Percentiles rank a stretch among this genome's conserved stretches.
These are phyloP conservation scores for Aptenodytes patagonicus DNA, from an alignment of 2,113 vertebrate genomes.

Conservation along the genomic window DNA sequence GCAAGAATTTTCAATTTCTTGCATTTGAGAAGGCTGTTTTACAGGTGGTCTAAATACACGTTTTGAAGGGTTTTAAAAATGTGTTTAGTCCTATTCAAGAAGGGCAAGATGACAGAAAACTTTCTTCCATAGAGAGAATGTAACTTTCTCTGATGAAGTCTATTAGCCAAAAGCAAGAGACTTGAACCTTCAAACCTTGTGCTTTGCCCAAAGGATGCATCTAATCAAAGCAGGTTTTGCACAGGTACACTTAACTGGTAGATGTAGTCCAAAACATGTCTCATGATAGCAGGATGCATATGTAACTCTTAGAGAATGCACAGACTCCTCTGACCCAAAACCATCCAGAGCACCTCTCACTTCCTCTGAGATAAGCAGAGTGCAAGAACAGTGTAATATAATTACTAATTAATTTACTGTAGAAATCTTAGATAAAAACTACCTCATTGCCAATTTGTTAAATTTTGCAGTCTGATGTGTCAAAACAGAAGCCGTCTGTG, in stretches of 20 bases:
- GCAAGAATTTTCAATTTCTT: background rate
- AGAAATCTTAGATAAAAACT: background rate
- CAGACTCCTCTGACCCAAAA: background rate
- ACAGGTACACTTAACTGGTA: background rate
- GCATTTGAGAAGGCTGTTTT: background rate
- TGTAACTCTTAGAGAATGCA: background rate
- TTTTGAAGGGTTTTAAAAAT: background rate
- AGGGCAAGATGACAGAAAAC: background rate
- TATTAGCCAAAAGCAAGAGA: background rate
- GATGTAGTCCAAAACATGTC: background rate
- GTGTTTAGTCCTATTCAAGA: background rate
- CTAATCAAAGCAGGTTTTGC: background rate
- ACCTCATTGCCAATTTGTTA: background rate
- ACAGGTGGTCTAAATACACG: fast-evolving
- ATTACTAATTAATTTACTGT: background rate
- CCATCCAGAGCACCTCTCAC: background rate
- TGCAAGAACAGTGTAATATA: background rate
- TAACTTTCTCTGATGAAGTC: background rate
- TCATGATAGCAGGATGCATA: background rate
- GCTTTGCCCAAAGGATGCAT: background rate
- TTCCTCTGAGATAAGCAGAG: background rate
- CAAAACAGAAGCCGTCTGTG: background rate
- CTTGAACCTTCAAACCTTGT: background rate
- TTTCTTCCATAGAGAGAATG: background rate
- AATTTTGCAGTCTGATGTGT: background rate